phyloP scores from a whole-genome alignment of 2,113 vertebrate genomes.

The Tupaia tana region DNA sequence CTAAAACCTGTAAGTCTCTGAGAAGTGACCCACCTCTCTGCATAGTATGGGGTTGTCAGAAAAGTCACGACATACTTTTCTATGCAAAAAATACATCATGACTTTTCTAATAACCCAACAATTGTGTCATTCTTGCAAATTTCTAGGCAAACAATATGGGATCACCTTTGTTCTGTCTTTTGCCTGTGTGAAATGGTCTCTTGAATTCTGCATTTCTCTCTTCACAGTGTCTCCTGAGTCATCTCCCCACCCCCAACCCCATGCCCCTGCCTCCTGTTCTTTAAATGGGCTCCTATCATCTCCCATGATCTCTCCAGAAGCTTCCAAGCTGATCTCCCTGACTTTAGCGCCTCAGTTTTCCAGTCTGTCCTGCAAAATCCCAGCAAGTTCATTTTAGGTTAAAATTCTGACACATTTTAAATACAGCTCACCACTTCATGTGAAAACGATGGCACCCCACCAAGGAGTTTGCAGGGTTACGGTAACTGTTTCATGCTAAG shows the following conservation, averaged over 20 bases:
- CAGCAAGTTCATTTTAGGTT: slow-evolving; percentile 66
- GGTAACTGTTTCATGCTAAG: slow-evolving; percentile 58
- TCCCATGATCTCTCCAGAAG: background rate
- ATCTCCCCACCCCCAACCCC: background rate
- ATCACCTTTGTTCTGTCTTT: background rate
- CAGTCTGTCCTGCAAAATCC: slow-evolving; percentile 12
- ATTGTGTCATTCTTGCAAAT: background rate
- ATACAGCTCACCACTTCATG: slow-evolving; percentile 55
- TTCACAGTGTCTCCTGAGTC: background rate
- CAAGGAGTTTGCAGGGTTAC: slow-evolving; percentile 62
- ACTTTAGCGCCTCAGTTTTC: background rate
- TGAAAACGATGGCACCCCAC: slow-evolving; percentile 62
- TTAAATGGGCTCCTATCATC: background rate
- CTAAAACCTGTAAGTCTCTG: background rate
- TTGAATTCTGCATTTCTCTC: slow-evolving; percentile 49
- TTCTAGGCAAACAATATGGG: background rate
- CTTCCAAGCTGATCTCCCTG: slow-evolving; percentile 5
- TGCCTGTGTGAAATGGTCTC: background rate
- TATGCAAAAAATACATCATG: too few relatives aligned
- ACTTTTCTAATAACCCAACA: background rate
- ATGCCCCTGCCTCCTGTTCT: background rate
- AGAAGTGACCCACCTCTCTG: background rate
- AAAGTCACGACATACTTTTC: too few relatives aligned
- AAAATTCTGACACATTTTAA: slow-evolving; percentile 69
- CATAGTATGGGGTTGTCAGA: background rate